Percentiles rank a stretch among this genome's conserved stretches.
These are phyloP conservation scores for Myotis findleyi DNA, from an alignment of 2,797 vertebrate genomes.

Conservation along the genomic window DNA sequence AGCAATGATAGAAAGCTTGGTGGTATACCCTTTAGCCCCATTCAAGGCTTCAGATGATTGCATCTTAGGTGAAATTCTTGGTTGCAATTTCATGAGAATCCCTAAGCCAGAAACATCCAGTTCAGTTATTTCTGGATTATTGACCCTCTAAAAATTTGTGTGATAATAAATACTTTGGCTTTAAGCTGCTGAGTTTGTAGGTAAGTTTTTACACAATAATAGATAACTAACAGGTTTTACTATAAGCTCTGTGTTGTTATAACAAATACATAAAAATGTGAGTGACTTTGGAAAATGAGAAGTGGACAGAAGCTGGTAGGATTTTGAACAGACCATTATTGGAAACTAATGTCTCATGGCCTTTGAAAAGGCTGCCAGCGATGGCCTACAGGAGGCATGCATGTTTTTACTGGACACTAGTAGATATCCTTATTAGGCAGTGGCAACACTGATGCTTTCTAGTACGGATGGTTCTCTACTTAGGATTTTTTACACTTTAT, in stretches of 20 bases:
- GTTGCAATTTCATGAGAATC: neutral
- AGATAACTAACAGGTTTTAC: neutral
- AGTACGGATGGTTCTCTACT: too few relatives aligned
- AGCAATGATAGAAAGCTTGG: neutral
- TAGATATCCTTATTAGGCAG: neutral
- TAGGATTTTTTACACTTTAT: neutral
- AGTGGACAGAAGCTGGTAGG: neutral
- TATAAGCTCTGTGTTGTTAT: neutral
- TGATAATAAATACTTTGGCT: neutral
- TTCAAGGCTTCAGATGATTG: neutral
- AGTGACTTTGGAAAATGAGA: neutral
- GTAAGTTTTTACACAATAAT: neutral
- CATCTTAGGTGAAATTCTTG: neutral
- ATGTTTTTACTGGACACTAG: neutral
- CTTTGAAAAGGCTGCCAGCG: neutral
- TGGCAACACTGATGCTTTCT: neutral
- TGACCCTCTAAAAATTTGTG: neutral
- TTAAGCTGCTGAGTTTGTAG: neutral
- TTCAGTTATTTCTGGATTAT: neutral
- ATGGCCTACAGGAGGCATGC: neutral
- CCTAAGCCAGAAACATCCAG: neutral
- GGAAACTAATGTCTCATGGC: neutral
- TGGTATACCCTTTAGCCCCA: neutral
- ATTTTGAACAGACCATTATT: neutral
- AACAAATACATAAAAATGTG: neutral